These are phyloP conservation scores for Carassius auratus DNA, from an alignment of 2,113 vertebrate species.

Conservation along the genomic window DNA sequence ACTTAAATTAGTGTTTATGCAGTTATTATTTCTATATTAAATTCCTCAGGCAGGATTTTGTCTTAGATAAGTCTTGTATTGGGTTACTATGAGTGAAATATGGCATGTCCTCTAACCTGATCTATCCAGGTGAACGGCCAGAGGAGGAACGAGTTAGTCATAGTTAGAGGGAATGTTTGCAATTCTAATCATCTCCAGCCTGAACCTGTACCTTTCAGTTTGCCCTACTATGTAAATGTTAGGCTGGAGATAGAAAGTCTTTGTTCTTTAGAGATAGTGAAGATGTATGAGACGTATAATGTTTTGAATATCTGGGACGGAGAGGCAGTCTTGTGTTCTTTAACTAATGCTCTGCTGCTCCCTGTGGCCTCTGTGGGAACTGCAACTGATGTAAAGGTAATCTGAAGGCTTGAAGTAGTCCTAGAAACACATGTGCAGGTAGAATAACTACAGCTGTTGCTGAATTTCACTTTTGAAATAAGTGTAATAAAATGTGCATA, in stretches of 20 bases:
- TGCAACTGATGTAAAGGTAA: not conserved
- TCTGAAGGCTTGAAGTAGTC: not conserved
- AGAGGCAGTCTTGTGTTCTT: not conserved
- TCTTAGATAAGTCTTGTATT: not conserved
- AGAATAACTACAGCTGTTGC: not conserved
- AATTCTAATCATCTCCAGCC: not conserved
- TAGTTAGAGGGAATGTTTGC: not conserved
- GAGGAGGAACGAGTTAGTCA: not conserved
- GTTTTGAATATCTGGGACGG: not conserved
- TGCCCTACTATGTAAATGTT: not conserved
- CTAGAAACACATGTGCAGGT: not conserved
- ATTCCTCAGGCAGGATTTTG: constrained; percentile 6
- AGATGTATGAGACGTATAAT: not conserved
- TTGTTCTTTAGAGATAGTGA: constrained; percentile 11
- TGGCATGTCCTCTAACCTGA: not conserved
- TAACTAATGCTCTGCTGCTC: constrained; percentile 29
- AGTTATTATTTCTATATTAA: constrained; percentile 19
- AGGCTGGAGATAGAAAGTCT: not conserved
- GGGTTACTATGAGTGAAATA: not conserved
- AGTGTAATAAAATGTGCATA: not conserved
- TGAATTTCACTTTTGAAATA: not conserved
- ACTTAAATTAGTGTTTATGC: not conserved
- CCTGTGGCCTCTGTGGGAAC: constrained; percentile 16
- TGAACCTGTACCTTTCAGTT: not conserved
- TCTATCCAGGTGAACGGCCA: not conserved